phyloP scores from a whole-genome alignment of 2,797 vertebrate species.

The Prionace glauca region DNA sequence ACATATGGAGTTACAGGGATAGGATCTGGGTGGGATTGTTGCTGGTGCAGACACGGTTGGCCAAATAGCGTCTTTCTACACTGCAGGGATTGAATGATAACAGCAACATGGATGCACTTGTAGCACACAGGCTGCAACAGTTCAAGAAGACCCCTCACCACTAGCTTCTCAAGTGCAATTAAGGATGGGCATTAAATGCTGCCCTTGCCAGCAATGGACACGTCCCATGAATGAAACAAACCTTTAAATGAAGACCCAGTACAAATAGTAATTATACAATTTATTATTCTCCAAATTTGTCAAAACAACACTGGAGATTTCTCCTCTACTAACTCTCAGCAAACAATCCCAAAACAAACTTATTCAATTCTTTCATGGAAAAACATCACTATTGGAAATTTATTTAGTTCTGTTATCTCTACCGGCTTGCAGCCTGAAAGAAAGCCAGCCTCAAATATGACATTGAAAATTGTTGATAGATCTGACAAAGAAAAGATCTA shows the following conservation, averaged over 20 bases:
- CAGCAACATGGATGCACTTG: not conserved
- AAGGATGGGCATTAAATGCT: not conserved
- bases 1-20: too few species aligned
- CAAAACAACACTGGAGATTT: not conserved
- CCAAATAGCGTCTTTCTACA: too few species aligned
- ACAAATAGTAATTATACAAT: not conserved
- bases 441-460: not conserved
- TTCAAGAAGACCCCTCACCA: not conserved
- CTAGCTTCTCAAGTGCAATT: not conserved
- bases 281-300: not conserved
- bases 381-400: not conserved
- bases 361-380: not conserved
- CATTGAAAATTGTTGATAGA: not conserved
- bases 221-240: not conserved
- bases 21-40: too few species aligned
- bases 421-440: not conserved
- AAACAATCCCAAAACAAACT: not conserved
- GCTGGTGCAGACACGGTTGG: too few species aligned
- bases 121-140: not conserved
- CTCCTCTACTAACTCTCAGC: not conserved
- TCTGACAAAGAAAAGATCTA: not conserved
- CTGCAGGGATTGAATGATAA: not conserved
- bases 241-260: not conserved
- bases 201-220: not conserved
- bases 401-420: not conserved